Evolutionary conservation across 2,797 vertebrate species (phyloP), one percentile per base, ranked within the genome.

Genomic region (Neomorphus geoffroyi): DNA sequence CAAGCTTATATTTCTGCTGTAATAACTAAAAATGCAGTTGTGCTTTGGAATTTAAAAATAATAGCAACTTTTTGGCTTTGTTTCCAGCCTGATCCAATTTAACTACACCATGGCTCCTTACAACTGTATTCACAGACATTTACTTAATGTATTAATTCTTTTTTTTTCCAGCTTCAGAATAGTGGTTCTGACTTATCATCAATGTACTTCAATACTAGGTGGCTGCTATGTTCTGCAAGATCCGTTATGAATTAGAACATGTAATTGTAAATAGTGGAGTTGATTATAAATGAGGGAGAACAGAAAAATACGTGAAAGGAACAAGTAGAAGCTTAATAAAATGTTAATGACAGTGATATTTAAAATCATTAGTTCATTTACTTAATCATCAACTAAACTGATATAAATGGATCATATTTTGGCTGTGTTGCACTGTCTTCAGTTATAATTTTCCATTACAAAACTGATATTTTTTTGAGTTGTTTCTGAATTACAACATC

Each of bases 291-390:
- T 41, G 77, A 39, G 33, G 17, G 22, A 78, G 41, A 82, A 78
- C 11, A 83, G 65, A 45, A 90, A 86, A 89, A 87, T 67, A 67
- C 0, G 4, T 18, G 33, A 72, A 87, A 83, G 53, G 75, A 93
- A 69, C 15, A 86, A 85, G 60, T 17, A 37, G 54, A 89, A 58
- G 41, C 30, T 71, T 89, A 87, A 91, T 78, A 94, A 88, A 92
- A 78, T 67, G 13, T 43, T 84, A 67, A 61, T 53, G 35, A 64
- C 22, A 30, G 18, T 50, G 35, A 58, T 66, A 80, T 53, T 80
- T 91, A 71, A 94, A 89, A 91, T 62, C 62, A 70, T 58, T 64
- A 72, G 19, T 77, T 83, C 26, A 89, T 77, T 92, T 73, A 77
- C 23, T 88, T 74, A 67, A 90, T 86, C 35, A 71, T 84, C 26